Base-by-base conservation (phyloP, 2,888 invertebrate species). In the Argyresthia albistria region DNA sequence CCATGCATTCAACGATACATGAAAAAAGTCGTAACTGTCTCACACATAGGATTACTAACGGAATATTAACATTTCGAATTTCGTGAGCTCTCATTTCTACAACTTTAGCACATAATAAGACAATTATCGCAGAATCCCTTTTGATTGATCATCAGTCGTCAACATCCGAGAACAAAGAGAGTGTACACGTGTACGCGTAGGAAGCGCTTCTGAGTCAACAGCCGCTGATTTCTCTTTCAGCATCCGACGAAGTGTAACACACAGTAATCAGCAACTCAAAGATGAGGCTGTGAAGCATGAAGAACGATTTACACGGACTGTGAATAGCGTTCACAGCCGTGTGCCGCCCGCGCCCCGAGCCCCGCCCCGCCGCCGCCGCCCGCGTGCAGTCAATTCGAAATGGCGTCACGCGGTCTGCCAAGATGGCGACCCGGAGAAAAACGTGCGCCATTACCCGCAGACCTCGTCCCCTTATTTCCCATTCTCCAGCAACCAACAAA, bases 341-440 rank as follows among this genome's bases (percentile, higher is more conserved):
- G 37, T 25, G 3, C 25, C 25, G 25, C 25, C 25, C 25, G 25
- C 25, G 25, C 25, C 25, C 25, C 25, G 25, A 2, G 25, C 6
- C 25, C 6, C 25, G 6, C 25, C 25, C 25, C 25, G 25, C 6
- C 6, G 25, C 25, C 25, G n/a, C 7, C 43, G 12, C 11, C 12
- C 51, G 51, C 51, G 45, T 9, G 45, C 35, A 45, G 43, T 48
- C 73, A 67, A 77, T 75, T 74, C 65, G 73, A 71, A 77, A 80
- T 80, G 84, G 87, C 87, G 87, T 80, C 87, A 86, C 76, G 86
- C 87, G 74, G 87, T 87, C 87, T 87, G 70, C 71, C 73, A 81
- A 82, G 74, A 82, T 82, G 81, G 84, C 80, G 74, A 68, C 67
- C 16, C n/a, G 48, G 66, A 64, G 64, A 61, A 67, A 73, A 71